Conservation (phyloP, 1,140 invertebrate genomes). For the Pomacea maculata region DNA sequence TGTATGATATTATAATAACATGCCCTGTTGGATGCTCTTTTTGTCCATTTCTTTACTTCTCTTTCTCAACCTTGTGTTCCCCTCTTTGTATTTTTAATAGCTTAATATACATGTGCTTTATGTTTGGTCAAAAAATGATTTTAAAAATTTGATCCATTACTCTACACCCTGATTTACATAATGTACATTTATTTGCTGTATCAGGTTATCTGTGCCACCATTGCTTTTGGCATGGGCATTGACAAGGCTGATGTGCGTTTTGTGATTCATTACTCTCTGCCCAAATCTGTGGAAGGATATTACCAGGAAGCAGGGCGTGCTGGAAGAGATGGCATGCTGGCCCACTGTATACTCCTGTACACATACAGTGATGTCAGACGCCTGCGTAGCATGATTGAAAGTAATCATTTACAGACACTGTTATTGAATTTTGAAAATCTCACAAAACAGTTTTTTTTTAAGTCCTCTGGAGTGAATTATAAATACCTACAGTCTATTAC, state of each 20-base stretch:
- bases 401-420: slow-evolving; percentile 67
- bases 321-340: slow-evolving; percentile 85
- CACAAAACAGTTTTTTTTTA: too few relatives aligned
- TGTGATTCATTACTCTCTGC: slow-evolving; percentile 86
- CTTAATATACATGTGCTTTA: too few relatives aligned
- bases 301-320: slow-evolving; percentile 98
- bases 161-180: background rate
- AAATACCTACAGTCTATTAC: too few relatives aligned
- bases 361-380: slow-evolving; percentile 82
- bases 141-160: too few relatives aligned
- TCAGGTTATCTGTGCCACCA: slow-evolving; percentile 89
- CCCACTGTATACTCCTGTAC: slow-evolving; percentile 89
- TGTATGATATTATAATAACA: too few relatives aligned
- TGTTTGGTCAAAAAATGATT: too few relatives aligned
- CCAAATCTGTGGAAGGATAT: slow-evolving; percentile 96
- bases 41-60: too few relatives aligned
- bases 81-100: too few relatives aligned
- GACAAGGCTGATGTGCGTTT: slow-evolving; percentile 81
- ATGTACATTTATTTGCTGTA: background rate
- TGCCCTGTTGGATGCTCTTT: too few relatives aligned
- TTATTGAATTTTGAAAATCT: too few relatives aligned
- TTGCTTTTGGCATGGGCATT: slow-evolving; percentile 98
- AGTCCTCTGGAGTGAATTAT: too few relatives aligned
- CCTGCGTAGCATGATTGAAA: slow-evolving; percentile 78
- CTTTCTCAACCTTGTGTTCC: too few relatives aligned